These are phyloP conservation scores for Platycnemis pennipes DNA, from an alignment of 2,888 invertebrate genomes.

Conservation along the genomic window DNA sequence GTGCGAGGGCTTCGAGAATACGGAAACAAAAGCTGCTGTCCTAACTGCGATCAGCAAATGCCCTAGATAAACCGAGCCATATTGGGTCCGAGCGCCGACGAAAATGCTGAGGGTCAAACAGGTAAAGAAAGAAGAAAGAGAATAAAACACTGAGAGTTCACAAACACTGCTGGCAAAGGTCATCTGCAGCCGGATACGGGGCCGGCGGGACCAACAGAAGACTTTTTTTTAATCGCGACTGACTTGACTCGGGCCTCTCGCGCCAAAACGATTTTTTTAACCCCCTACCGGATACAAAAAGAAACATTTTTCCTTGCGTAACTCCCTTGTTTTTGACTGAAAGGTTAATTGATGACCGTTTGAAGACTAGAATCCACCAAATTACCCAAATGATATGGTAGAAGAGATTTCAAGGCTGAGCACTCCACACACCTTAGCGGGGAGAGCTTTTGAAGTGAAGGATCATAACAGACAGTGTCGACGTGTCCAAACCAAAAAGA, in stretches of 20 bases:
- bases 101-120: not conserved
- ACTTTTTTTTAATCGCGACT: not conserved
- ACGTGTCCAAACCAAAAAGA: too few species aligned
- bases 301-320: not conserved
- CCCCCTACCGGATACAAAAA: not conserved
- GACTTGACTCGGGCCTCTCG: not conserved
- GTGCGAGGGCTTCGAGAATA: too few species aligned
- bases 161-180: not conserved
- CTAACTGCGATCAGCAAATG: too few species aligned
- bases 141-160: not conserved
- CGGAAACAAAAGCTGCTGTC: too few species aligned
- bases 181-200: conserved; percentile 16
- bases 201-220: not conserved
- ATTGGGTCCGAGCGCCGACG: too few species aligned
- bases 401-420: not conserved
- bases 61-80: too few species aligned
- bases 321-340: not conserved
- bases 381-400: not conserved
- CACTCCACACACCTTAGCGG: not conserved
- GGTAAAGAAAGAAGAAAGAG: not conserved
- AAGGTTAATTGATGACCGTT: not conserved
- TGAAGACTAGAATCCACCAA: not conserved
- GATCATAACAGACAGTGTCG: too few species aligned
- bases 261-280: not conserved
- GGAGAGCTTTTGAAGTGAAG: not conserved